Percentiles rank a stretch among this genome's conserved stretches.
These are phyloP conservation scores for Mesorhabditis sp. DNA, from an alignment of 2,888 invertebrate genomes.

Conservation along the genomic window DNA sequence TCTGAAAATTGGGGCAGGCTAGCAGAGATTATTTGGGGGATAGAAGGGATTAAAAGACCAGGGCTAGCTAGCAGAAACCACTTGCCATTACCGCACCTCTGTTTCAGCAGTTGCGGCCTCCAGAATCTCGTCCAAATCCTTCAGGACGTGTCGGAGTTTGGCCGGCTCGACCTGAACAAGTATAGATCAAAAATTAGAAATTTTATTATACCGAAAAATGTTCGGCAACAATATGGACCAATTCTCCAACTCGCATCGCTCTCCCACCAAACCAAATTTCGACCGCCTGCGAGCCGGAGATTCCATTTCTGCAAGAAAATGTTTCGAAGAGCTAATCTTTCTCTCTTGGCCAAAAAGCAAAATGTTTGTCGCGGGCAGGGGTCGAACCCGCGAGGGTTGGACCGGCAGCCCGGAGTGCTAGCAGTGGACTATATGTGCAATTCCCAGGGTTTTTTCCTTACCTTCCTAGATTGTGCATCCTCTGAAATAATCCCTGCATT, in stretches of 20 bases:
- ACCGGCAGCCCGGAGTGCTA: no score
- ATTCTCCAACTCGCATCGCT: neutral
- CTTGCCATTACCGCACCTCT: neutral
- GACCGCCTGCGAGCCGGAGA: constrained; percentile 1
- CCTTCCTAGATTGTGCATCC: neutral
- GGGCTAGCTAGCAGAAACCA: no score
- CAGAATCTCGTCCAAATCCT: neutral
- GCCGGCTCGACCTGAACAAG: neutral
- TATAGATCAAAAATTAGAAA: neutral
- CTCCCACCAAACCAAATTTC: constrained; percentile 4
- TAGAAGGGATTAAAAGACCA: no score
- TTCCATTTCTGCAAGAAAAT: neutral
- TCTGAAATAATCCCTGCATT: neutral
- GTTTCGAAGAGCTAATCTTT: neutral
- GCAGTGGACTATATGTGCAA: no score
- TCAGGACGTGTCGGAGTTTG: neutral
- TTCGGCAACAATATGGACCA: neutral
- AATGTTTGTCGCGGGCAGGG: neutral
- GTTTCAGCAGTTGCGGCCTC: neutral
- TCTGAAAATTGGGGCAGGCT: no score
- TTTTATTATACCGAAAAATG: neutral
- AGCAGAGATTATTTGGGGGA: no score
- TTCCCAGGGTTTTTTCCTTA: neutral
- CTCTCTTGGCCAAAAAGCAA: neutral
- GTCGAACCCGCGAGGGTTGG: no score